Conservation (phyloP, 2,113 vertebrate genomes). For the Saguinus imperator region DNA sequence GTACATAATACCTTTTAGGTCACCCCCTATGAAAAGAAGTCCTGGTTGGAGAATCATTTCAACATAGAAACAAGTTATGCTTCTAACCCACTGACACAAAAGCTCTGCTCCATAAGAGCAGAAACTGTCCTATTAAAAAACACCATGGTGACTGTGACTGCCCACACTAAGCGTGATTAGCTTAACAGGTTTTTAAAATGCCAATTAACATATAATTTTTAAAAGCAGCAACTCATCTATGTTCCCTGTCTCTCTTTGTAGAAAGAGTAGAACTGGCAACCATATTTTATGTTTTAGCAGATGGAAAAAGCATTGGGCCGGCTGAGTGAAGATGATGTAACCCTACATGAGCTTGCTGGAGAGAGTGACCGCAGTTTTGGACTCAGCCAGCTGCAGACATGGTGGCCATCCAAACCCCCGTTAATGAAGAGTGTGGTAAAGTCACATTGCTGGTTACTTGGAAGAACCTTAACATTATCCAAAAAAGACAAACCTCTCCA, state of each 20-base stretch:
- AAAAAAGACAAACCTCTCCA: conserved; percentile 54
- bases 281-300: conserved; percentile 35
- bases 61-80: neutral
- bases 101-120: neutral
- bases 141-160: neutral
- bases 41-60: neutral
- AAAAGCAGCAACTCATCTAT: neutral
- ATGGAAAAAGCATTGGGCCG: conserved; percentile 56
- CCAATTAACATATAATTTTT: neutral
- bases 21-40: neutral
- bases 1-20: neutral
- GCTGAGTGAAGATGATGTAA: conserved; percentile 55
- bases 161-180: neutral
- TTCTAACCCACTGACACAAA: neutral
- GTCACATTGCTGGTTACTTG: conserved; percentile 46
- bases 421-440: conserved; percentile 45
- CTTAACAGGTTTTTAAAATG: neutral
- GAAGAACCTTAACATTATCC: conserved; percentile 32
- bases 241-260: neutral
- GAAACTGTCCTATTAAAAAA: neutral
- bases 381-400: neutral
- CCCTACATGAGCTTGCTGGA: neutral
- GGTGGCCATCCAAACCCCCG: conserved; percentile 20
- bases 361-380: neutral
- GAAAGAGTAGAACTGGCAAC: conserved; percentile 15